These are phyloP conservation scores for Baccha elongata DNA, from an alignment of 2,888 invertebrate genomes.

Conservation along the genomic window DNA sequence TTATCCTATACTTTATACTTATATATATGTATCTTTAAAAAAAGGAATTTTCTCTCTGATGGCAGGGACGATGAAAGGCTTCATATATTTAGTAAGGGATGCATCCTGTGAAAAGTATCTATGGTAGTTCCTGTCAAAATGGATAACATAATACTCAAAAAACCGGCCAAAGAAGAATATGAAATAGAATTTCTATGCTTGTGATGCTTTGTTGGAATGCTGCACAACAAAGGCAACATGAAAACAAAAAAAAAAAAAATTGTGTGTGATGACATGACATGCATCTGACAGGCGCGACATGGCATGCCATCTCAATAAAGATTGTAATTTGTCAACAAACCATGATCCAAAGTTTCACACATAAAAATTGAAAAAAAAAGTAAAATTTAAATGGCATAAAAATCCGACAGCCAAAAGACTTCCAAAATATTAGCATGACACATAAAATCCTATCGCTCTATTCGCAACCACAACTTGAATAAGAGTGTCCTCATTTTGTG, in stretches of 20 bases:
- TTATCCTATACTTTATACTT: neutral
- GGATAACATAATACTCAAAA: conserved; percentile 52
- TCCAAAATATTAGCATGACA: conserved; percentile 55
- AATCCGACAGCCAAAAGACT: conserved; percentile 39
- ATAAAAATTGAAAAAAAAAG: neutral
- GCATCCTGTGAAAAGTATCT: conserved; percentile 1
- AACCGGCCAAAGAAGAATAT: conserved; percentile 38
- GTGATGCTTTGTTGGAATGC: neutral
- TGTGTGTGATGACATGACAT: conserved; percentile 60
- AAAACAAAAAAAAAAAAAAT: conserved; percentile 16
- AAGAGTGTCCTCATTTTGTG: conserved; percentile 20
- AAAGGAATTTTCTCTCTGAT: conserved; percentile 15
- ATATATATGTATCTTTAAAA: neutral
- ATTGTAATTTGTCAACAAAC: conserved; percentile 71
- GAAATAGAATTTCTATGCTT: conserved; percentile 20
- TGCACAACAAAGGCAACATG: conserved; percentile 11
- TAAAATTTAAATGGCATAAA: conserved; percentile 7
- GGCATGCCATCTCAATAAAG: conserved; percentile 67
- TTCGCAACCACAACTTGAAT: conserved; percentile 19
- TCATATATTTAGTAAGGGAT: conserved; percentile 29
- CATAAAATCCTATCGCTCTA: conserved; percentile 8
- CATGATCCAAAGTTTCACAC: conserved; percentile 30
- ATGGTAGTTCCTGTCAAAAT: conserved; percentile 49
- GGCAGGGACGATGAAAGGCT: conserved; percentile 52
- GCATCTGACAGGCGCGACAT: conserved; percentile 67